Percentiles rank a stretch among this genome's conserved stretches.
phyloP scores from a whole-genome alignment of 2,113 vertebrate species.

The Monarcha castaneiventris region DNA sequence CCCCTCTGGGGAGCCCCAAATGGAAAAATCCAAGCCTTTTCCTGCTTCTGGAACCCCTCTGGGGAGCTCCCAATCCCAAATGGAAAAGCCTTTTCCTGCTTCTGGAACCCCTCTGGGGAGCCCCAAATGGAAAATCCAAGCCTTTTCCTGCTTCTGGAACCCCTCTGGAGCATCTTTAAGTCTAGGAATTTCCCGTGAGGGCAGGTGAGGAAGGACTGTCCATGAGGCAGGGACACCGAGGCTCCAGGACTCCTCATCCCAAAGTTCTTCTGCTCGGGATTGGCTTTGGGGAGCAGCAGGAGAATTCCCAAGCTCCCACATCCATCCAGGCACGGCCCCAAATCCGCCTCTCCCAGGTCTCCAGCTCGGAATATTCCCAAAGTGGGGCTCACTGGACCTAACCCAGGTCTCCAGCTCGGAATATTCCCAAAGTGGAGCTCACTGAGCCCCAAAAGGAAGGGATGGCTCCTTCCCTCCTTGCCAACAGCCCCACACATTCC shows the following conservation, averaged over 20 bases:
- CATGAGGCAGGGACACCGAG: neutral
- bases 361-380: neutral
- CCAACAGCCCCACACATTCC: neutral
- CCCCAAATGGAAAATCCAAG: accelerated
- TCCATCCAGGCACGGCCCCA: neutral
- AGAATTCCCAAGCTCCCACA: neutral
- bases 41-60: too few species aligned
- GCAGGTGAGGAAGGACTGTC: neutral
- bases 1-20: too few species aligned
- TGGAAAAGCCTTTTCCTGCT: too few species aligned
- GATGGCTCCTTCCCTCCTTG: neutral
- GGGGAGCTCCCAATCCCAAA: too few species aligned
- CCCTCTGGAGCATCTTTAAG: accelerated
- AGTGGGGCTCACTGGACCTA: accelerated
- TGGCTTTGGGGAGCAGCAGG: neutral
- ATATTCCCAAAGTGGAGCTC: too few species aligned
- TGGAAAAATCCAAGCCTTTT: too few species aligned
- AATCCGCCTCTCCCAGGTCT: neutral
- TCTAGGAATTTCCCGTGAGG: too few species aligned
- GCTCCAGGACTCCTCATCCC: accelerated
- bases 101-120: too few species aligned
- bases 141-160: neutral
- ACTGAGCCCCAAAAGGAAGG: too few species aligned
- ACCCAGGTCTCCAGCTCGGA: too few species aligned
- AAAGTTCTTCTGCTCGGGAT: neutral